A percentile compares a stretch with the other conserved stretches of the same genome.
phyloP scores from a whole-genome alignment of 2,113 vertebrate species.

The Neopipo cinnamomea region DNA sequence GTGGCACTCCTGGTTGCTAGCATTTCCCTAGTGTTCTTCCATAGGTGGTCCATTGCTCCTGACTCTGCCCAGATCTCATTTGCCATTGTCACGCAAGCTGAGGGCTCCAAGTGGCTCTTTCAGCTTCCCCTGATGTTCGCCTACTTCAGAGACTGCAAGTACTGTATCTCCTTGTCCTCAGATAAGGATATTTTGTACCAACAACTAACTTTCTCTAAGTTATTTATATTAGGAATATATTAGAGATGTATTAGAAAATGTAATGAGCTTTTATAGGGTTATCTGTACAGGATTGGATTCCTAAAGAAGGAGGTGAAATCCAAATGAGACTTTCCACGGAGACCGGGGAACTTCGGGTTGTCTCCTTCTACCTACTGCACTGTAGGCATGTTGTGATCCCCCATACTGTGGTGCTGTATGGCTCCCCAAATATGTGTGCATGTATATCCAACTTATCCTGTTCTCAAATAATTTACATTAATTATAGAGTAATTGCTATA shows the following conservation, averaged over 20 bases:
- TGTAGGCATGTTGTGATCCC: neutral
- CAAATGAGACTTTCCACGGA: neutral
- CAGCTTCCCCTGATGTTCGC: neutral
- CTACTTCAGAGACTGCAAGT: neutral
- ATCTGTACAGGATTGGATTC: neutral
- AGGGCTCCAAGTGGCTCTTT: neutral
- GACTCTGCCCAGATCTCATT: neutral
- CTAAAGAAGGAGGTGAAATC: neutral
- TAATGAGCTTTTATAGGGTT: neutral
- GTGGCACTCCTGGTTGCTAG: too few relatives aligned
- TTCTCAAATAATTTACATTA: neutral
- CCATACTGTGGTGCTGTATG: neutral
- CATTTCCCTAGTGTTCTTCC: neutral
- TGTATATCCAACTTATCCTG: neutral
- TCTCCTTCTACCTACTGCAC: neutral
- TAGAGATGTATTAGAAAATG: neutral
- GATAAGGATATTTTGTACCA: neutral
- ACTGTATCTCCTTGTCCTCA: too few relatives aligned
- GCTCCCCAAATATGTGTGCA: neutral
- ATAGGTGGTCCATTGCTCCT: neutral
- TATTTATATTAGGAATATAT: neutral
- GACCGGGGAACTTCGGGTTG: neutral
- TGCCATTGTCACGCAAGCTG: neutral
- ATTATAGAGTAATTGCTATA: neutral
- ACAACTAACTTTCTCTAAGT: neutral